Conservation (phyloP, 1,140 invertebrate species). For the Lucilia cuprina region DNA sequence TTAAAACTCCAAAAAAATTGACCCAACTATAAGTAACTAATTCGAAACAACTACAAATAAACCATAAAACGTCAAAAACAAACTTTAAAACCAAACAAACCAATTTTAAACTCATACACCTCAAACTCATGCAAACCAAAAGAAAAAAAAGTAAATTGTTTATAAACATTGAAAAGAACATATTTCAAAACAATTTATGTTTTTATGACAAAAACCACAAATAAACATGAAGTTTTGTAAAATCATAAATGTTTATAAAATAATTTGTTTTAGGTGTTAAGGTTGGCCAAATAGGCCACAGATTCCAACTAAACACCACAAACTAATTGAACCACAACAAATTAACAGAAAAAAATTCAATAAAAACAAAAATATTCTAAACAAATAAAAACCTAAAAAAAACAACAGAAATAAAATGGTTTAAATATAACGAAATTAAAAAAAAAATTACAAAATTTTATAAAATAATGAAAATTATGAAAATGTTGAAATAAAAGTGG, state of each 20-base stretch:
- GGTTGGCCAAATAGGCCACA: neutral
- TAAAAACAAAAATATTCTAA: no score
- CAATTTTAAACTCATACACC: conserved; percentile 11
- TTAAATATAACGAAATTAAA: conserved; percentile 8
- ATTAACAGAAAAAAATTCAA: neutral
- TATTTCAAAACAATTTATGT: no score
- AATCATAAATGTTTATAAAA: neutral
- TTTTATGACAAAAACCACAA: neutral
- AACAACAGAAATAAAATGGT: neutral
- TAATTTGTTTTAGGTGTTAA: neutral
- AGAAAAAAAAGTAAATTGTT: neutral
- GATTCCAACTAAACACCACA: neutral
- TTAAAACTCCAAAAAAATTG: neutral
- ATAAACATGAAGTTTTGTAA: neutral
- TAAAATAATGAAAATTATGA: neutral
- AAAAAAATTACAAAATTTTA: no score
- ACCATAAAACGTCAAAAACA: conserved; percentile 37
- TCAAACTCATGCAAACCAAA: conserved; percentile 22
- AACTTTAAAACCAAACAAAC: conserved; percentile 31
- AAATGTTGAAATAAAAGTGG: conserved; percentile 50
- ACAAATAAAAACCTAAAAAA: neutral
- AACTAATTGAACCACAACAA: neutral
- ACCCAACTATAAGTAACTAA: neutral
- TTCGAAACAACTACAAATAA: conserved; percentile 37
- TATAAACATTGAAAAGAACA: neutral